Conservation (phyloP, 2,113 vertebrate species). For the Pelecanus crispus region DNA sequence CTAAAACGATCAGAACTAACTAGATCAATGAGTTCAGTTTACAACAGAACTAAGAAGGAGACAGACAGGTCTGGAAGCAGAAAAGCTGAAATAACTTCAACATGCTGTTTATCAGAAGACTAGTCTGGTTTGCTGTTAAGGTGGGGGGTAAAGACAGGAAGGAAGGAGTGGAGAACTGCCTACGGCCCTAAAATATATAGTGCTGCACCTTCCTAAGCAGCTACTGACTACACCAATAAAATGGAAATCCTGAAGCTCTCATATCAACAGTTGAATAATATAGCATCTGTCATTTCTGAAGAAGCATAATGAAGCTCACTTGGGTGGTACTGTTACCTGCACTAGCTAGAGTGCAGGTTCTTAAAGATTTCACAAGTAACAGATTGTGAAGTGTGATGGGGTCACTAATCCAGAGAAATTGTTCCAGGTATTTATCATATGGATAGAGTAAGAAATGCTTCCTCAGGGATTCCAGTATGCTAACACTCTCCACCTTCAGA, state of each 20-base stretch:
- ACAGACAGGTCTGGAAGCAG: not conserved
- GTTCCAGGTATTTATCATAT: not conserved
- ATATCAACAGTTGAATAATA: not conserved
- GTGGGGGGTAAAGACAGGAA: not conserved
- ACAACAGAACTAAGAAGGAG: not conserved
- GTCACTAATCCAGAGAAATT: not conserved
- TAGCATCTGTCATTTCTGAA: not conserved
- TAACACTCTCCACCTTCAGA: not conserved
- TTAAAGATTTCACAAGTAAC: not conserved
- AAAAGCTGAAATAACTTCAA: not conserved
- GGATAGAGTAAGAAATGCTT: not conserved
- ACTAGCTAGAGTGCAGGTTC: not conserved
- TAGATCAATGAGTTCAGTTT: not conserved
- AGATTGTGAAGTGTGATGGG: not conserved
- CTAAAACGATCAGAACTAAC: not conserved
- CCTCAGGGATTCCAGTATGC: not conserved
- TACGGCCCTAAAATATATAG: rapidly evolving
- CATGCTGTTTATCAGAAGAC: not conserved
- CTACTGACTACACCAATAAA: not conserved
- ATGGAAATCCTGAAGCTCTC: not conserved
- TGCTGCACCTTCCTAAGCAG: not conserved
- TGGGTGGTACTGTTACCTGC: not conserved
- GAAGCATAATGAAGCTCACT: not conserved
- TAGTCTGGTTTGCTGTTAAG: not conserved
- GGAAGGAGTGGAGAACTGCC: not conserved